Evolutionary conservation across 2,888 invertebrate species (phyloP).

Genomic region (Mythimna albipuncta): DNA sequence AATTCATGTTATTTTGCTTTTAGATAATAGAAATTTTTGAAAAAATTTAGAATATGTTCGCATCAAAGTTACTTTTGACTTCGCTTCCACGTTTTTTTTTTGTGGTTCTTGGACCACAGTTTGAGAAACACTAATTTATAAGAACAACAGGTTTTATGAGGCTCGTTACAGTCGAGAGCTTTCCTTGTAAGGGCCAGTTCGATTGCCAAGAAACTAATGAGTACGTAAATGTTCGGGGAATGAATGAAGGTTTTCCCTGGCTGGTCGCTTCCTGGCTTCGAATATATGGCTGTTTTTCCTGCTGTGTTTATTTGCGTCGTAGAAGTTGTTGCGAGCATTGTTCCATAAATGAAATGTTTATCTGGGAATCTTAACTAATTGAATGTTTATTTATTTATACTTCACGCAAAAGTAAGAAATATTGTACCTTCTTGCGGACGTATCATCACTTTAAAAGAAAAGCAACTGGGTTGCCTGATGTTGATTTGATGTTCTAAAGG

Average conservation of each 20-base stretch:
- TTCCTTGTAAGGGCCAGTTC: constrained; percentile 31
- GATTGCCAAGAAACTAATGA: constrained; percentile 48
- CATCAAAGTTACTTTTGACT: too few species aligned
- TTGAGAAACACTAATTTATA: constrained; percentile 20
- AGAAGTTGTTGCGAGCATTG: neutral
- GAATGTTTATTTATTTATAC: neutral
- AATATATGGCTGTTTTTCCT: constrained; percentile 7
- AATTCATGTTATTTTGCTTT: too few species aligned
- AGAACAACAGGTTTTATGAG: constrained; percentile 74
- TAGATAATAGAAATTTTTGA: too few species aligned
- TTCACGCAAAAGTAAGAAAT: too few species aligned
- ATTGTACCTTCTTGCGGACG: too few species aligned
- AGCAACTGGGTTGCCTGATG: too few species aligned
- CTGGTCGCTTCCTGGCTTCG: constrained; percentile 33
- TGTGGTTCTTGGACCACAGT: too few species aligned
- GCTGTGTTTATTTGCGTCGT: neutral
- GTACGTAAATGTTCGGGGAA: constrained; percentile 28
- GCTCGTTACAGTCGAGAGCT: constrained; percentile 40
- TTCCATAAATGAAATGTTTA: neutral
- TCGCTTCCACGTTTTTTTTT: too few species aligned
- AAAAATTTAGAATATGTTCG: too few species aligned
- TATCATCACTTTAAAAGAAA: too few species aligned
- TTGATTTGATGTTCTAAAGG: too few species aligned
- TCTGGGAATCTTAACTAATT: neutral
- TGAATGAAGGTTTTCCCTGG: constrained; percentile 10